Evolutionary conservation across 2,113 vertebrate species (phyloP), one percentile per base, ranked within the genome.

Genomic region (Melanerpes aurifrons): DNA sequence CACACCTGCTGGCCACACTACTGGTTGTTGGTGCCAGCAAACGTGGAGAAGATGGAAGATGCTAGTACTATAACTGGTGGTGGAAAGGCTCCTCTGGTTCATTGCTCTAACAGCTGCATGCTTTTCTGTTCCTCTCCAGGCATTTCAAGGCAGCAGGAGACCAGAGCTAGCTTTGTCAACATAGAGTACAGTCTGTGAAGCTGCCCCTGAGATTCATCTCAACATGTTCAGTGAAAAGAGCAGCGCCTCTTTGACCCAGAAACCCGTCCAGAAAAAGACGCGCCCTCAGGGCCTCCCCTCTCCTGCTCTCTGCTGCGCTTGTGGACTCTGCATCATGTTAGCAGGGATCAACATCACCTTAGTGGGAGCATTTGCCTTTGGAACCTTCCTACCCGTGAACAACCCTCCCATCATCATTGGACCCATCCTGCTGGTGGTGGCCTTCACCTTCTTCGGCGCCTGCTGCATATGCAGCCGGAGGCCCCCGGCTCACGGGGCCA

Each of bases 301-400:
- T 4, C 99, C 98, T 0, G 98, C 99, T 6, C 98, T 99, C 57
- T 99, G 99, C 97, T 99, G 99, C 0, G 98, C 99, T 56, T 99
- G 99, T 31, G 99, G 99, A 21, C 98, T 99, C 56, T 99, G 99
- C 97, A 98, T 99, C 97, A 98, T 99, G 98, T 97, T 99, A 29
- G 99, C 99, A 1, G 99, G 99, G 80, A 98, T 99, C 96, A 99
- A 99, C 97, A 98, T 99, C 97, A 99, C 99, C 24, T 95, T 99
- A 64, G 98, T 99, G 93, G 99, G 99, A 21, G 98, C 98, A 2
- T 99, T 99, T 67, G 98, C 99, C 19, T 98, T 99, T 19, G 98
- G 98, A 83, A 98, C 98, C 50, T 98, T 98, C 76, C 74, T 98
- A 19, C 98, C 99, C 0, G 28, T 98, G 24, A 97, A 96, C 95